Evolutionary conservation across 1,140 invertebrate species (phyloP), one percentile per base, ranked within the genome.

Genomic region (Pseudomyrmex concolor): DNA sequence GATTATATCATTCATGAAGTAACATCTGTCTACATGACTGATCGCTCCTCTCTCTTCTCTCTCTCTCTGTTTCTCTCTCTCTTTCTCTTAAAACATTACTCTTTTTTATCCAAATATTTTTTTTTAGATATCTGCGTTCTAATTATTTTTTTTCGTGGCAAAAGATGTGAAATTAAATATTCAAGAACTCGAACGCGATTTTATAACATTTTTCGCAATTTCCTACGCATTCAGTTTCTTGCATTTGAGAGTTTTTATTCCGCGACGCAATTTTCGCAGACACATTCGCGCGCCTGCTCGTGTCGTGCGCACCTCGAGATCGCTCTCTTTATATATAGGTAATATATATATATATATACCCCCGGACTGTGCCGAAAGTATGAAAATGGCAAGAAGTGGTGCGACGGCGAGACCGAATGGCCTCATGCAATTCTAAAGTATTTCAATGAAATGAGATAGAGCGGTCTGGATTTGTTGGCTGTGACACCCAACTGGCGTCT

Each of bases 401-500:
- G 72, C 83, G 71, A 85, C 60, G 81, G 81, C 43, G 78, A 45
- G n/a, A 74, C 62, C 13, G 76, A 62, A 57, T 67, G 59, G 68
- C 70, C 86, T 91, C 91, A 91, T 91, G 91, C 90, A 91, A 91
- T 91, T 91, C 90, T 90, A 91, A 91, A 91, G 86, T 91, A 91
- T 91, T 91, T 90, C 91, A 91, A 91, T 91, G 90, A 91, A 91
- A 91, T 90, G 88, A 88, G 89, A 89, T 90, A 87, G 76, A 68
- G 83, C 84, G 76, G 64, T 84, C 73, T 59, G 72, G 87, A 89
- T 89, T 89, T 89, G 86, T 84, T 89, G 77, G 85, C 81, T 73
- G 86, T 67, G 15, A 62, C 50, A 76, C 54, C 81, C 73, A 81
- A 73, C 43, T 80, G 64, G 57, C 22, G 59, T 50, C 13, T 64